These are phyloP conservation scores for Drymonia ruficornis DNA, from an alignment of 2,888 invertebrate genomes.

Conservation along the genomic window DNA sequence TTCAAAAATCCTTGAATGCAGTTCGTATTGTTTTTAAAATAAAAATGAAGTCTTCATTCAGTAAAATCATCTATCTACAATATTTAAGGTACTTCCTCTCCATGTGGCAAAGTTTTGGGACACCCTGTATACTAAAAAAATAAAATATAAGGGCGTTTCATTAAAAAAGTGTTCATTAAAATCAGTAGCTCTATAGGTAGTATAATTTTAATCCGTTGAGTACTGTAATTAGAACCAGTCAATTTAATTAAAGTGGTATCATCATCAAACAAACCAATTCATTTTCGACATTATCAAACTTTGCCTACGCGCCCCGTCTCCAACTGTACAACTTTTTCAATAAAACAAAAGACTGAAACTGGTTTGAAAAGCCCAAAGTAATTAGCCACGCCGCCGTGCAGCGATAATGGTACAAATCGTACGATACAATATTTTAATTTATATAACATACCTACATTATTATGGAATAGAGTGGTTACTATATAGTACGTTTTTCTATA, in stretches of 20 bases:
- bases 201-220: background rate
- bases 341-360: background rate
- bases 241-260: slow-evolving; percentile 1
- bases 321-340: background rate
- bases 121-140: too few relatives aligned
- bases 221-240: background rate
- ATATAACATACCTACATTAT: too few relatives aligned
- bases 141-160: too few relatives aligned
- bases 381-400: background rate
- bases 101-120: too few relatives aligned
- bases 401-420: background rate
- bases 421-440: background rate
- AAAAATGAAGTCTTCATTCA: too few relatives aligned
- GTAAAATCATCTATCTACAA: too few relatives aligned
- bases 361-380: background rate
- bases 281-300: background rate
- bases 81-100: too few relatives aligned
- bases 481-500: too few relatives aligned
- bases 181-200: background rate
- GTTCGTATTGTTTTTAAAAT: too few relatives aligned
- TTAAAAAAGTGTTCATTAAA: too few relatives aligned
- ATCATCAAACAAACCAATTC: background rate
- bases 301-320: background rate
- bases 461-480: too few relatives aligned
- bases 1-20: too few relatives aligned